A percentile compares a stretch with the other conserved stretches of the same genome.
Conservation (phyloP, 2,888 invertebrate species). For the Torymus tubicola region DNA sequence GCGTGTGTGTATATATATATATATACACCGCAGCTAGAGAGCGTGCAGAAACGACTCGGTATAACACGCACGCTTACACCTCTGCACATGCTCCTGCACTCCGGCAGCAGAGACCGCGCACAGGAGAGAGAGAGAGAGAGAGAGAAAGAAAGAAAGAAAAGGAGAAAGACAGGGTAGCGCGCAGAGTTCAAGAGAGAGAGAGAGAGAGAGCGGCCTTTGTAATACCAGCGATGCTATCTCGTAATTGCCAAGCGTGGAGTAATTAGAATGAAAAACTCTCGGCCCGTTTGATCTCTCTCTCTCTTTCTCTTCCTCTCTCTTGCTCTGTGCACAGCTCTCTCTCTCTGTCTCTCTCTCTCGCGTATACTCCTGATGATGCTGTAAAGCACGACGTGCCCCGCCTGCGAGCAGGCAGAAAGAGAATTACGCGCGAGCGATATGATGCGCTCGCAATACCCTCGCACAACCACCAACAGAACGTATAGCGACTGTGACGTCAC, state of each 20-base stretch:
- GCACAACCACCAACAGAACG: no score
- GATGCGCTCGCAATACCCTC: no score
- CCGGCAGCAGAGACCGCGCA: no score
- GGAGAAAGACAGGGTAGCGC: background rate
- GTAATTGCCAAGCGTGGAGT: conserved; percentile 63
- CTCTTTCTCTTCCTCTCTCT: no score
- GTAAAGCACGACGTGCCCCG: conserved; percentile 57
- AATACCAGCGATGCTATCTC: conserved; percentile 61
- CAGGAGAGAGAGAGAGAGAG: background rate
- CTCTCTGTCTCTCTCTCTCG: background rate
- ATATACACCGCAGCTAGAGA: no score
- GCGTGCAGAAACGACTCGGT: background rate
- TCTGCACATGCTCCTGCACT: background rate
- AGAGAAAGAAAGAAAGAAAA: background rate
- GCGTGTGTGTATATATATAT: background rate
- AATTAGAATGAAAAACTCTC: conserved; percentile 71
- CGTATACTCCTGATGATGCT: conserved; percentile 64
- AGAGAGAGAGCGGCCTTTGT: conserved; percentile 30
- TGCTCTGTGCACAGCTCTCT: no score
- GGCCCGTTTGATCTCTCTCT: conserved; percentile 70
- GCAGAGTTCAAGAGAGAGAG: background rate
- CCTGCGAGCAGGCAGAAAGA: conserved; percentile 45
- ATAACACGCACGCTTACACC: background rate
- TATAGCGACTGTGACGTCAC: conserved; percentile 65
- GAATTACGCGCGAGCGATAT: background rate